Evolutionary conservation across 2,888 invertebrate genomes (phyloP).

Genomic region (Cistogaster globosa): DNA sequence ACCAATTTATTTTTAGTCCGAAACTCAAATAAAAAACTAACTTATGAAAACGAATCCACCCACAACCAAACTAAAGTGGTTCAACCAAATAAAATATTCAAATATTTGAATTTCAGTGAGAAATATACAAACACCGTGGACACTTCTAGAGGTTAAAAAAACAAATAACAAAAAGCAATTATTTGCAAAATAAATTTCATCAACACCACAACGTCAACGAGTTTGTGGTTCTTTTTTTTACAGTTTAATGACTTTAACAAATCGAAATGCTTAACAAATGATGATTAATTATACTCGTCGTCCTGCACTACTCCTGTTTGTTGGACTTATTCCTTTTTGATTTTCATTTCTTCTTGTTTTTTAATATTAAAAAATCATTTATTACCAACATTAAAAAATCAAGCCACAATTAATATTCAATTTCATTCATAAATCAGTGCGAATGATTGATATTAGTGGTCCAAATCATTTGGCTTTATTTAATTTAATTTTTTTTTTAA

Average conservation of each 20-base stretch:
- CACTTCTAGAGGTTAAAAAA: constrained; percentile 11
- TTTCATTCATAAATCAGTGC: constrained; percentile 49
- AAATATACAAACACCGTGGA: constrained; percentile 22
- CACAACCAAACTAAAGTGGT: neutral
- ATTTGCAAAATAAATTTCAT: too few species aligned
- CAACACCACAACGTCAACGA: constrained; percentile 22
- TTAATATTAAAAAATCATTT: constrained; percentile 41
- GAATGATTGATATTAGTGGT: constrained; percentile 49
- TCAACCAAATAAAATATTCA: constrained; percentile 20
- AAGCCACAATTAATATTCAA: constrained; percentile 60
- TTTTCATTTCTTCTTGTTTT: neutral
- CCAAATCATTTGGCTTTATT: constrained; percentile 2
- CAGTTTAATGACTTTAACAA: neutral
- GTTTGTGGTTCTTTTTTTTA: constrained; percentile 29
- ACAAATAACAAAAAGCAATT: neutral
- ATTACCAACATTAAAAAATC: neutral
- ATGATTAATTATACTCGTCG: constrained; percentile 38
- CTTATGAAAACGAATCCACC: neutral
- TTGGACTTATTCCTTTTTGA: too few species aligned
- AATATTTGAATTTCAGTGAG: constrained; percentile 47
- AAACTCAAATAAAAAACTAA: neutral
- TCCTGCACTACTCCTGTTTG: neutral
- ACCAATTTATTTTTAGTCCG: neutral
- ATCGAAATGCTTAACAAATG: constrained; percentile 31
- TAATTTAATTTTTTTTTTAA: too few species aligned